Evolutionary conservation across 2,113 vertebrate genomes (phyloP).

Genomic region (Melanotaenia duboulayi): DNA sequence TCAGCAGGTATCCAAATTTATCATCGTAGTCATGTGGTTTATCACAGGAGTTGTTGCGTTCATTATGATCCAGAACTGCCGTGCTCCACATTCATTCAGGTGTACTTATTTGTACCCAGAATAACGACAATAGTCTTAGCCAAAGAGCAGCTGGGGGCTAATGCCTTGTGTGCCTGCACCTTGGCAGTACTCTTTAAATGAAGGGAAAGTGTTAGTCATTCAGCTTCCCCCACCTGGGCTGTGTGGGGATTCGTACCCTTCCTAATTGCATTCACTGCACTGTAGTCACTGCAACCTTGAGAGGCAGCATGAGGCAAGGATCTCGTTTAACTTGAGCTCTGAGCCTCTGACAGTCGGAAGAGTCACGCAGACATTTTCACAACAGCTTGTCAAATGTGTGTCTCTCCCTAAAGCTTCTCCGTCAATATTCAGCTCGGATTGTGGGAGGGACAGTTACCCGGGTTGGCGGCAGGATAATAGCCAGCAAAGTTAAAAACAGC

Average conservation of each 20-base stretch:
- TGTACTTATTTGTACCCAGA: not conserved
- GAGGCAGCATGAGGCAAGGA: slow-evolving; percentile 13
- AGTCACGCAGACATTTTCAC: slow-evolving; percentile 42
- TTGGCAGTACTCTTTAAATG: slow-evolving; percentile 30
- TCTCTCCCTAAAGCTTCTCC: slow-evolving; percentile 28
- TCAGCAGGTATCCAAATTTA: no score
- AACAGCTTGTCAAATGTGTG: slow-evolving; percentile 12
- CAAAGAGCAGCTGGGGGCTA: slow-evolving; percentile 27
- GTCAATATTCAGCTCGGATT: slow-evolving; percentile 35
- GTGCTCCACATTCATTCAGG: no score
- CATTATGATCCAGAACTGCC: not conserved
- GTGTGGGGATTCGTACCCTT: slow-evolving; percentile 35
- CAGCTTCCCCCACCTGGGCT: slow-evolving; percentile 1
- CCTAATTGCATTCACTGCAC: slow-evolving; percentile 51
- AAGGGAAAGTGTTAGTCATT: slow-evolving; percentile 37
- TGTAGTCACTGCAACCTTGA: slow-evolving; percentile 34
- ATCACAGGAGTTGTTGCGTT: not conserved
- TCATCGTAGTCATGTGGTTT: not conserved
- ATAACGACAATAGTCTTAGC: not conserved
- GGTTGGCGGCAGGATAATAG: slow-evolving; percentile 50
- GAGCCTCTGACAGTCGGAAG: slow-evolving; percentile 19
- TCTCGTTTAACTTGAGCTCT: slow-evolving; percentile 18
- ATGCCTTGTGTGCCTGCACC: slow-evolving; percentile 31
- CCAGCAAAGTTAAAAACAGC: slow-evolving; percentile 40
- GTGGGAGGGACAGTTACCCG: slow-evolving; percentile 26